Conservation (phyloP, 2,113 vertebrate species). For the Pollachius pollachius region DNA sequence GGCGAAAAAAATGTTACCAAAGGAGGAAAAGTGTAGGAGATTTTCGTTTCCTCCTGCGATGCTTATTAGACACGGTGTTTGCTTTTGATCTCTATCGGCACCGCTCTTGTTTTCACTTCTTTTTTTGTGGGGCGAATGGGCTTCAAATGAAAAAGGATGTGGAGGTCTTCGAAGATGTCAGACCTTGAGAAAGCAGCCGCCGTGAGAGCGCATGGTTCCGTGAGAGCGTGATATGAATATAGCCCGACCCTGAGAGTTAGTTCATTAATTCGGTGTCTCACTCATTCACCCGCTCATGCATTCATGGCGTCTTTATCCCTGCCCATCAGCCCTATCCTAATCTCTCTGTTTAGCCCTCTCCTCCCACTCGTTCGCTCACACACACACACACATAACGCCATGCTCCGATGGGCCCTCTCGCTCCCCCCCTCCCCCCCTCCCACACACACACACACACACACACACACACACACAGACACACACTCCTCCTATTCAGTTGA, state of each 20-base stretch:
- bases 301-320: constrained; percentile 68
- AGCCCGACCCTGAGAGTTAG: not conserved
- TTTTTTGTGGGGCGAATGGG: not conserved
- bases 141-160: not conserved
- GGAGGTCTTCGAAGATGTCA: constrained; percentile 26
- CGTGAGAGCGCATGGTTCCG: too few relatives aligned
- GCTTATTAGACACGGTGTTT: constrained; percentile 34
- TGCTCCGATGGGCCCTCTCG: constrained; percentile 21
- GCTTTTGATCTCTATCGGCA: constrained; percentile 46
- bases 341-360: constrained; percentile 67
- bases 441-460: not conserved
- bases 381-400: not conserved
- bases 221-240: too few relatives aligned
- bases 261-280: constrained; percentile 58
- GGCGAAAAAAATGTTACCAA: not conserved
- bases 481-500: constrained; percentile 63
- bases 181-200: constrained; percentile 35
- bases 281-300: constrained; percentile 33
- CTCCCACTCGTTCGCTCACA: constrained; percentile 47
- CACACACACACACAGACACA: not conserved
- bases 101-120: too few relatives aligned
- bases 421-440: constrained; percentile 53
- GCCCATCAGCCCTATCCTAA: constrained; percentile 70
- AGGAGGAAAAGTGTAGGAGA: constrained; percentile 31
- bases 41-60: constrained; percentile 13